Evolutionary conservation across 2,888 invertebrate species (phyloP).

Genomic region (Scaptomyza polygonia): DNA sequence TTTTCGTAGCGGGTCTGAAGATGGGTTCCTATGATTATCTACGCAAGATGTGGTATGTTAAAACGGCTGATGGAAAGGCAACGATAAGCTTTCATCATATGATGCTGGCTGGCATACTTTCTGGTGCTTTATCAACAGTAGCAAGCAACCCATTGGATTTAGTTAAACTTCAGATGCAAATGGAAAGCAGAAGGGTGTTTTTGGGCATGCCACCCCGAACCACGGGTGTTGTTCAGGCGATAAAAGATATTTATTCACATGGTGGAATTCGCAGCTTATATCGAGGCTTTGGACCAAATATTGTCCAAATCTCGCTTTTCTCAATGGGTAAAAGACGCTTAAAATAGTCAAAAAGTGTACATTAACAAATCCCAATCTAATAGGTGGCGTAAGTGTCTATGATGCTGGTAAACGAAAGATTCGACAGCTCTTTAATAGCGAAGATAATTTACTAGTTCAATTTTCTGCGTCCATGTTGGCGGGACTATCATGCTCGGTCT

Average conservation of each 20-base stretch:
- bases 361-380: neutral
- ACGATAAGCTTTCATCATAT: neutral
- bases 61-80: neutral
- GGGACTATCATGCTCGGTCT: neutral
- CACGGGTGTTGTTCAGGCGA: neutral
- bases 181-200: neutral
- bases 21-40: slow-evolving; percentile 2
- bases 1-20: neutral
- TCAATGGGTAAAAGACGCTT: neutral
- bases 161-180: slow-evolving; percentile 6
- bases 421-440: neutral
- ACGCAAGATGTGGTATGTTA: neutral
- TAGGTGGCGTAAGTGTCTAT: slow-evolving; percentile 7
- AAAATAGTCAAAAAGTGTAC: neutral
- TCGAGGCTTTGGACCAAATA: neutral
- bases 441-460: neutral
- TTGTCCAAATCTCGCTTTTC: neutral
- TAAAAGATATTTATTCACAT: neutral
- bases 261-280: slow-evolving; percentile 2
- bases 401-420: slow-evolving; percentile 1
- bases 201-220: slow-evolving; percentile 2
- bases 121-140: neutral
- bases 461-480: neutral
- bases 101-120: neutral
- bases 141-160: slow-evolving; percentile 8